Percentiles rank a stretch among this genome's conserved stretches.
Conservation (phyloP, 2,888 invertebrate species). For the Ommatoiulus sabulosus region DNA sequence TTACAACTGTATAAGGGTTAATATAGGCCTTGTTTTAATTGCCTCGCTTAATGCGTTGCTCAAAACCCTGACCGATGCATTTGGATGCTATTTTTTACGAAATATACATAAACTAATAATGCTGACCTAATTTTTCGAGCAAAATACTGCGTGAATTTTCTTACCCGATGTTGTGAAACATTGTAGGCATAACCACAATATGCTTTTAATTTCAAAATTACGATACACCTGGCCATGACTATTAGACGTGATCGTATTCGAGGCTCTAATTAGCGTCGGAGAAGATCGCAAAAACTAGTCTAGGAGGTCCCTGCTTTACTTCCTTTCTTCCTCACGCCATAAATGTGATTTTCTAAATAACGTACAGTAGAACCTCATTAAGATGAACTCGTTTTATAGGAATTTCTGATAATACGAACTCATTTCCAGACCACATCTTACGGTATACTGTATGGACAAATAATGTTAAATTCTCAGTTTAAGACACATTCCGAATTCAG, state of each 20-base stretch:
- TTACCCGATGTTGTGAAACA: not conserved
- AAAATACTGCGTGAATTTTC: not conserved
- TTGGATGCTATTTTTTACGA: not conserved
- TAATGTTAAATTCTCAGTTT: no score
- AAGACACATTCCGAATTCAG: no score
- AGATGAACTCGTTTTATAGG: no score
- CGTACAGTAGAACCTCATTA: no score
- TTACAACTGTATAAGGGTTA: not conserved
- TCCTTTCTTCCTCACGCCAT: no score
- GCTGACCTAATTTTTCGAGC: not conserved
- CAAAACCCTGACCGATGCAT: not conserved
- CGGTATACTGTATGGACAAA: no score
- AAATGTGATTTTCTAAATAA: no score
- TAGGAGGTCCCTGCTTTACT: no score
- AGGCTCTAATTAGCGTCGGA: not conserved
- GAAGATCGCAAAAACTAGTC: not conserved
- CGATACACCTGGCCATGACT: not conserved
- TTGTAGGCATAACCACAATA: not conserved
- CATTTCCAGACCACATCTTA: no score
- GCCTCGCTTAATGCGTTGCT: not conserved
- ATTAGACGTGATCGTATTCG: not conserved
- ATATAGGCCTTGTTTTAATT: not conserved
- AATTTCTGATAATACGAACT: no score
- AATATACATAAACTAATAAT: slow-evolving; percentile 26
- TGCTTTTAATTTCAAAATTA: not conserved